phyloP scores from a whole-genome alignment of 1,140 invertebrate species.

The Leptinotarsa lineolata region DNA sequence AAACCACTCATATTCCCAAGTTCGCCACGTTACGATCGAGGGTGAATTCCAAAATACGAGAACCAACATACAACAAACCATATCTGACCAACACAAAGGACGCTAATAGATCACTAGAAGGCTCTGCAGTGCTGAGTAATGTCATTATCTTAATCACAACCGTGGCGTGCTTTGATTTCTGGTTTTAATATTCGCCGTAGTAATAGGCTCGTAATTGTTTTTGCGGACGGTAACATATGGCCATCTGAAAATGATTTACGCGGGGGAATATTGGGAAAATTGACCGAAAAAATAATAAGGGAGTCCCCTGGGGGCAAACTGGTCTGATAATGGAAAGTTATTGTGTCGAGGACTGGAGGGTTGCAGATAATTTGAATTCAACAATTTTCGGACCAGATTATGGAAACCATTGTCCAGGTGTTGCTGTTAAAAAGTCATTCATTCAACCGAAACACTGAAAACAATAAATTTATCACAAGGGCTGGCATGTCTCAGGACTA shows the following conservation, averaged over 20 bases:
- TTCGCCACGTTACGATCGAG: background rate
- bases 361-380: background rate
- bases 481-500: too few species aligned
- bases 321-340: background rate
- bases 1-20: too few species aligned
- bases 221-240: constrained; percentile 37
- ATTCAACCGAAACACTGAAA: too few species aligned
- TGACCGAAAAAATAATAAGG: constrained; percentile 29
- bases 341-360: background rate
- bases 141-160: constrained; percentile 47
- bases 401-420: background rate
- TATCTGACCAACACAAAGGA: constrained; percentile 34
- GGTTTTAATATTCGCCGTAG: constrained; percentile 46
- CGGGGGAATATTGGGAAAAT: constrained; percentile 18
- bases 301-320: background rate
- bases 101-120: constrained; percentile 46
- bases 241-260: background rate
- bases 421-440: background rate
- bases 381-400: background rate
- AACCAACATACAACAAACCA: constrained; percentile 33
- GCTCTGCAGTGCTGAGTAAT: constrained; percentile 40
- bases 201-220: constrained; percentile 48
- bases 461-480: too few species aligned
- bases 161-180: constrained; percentile 44
- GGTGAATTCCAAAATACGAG: constrained; percentile 6